Evolutionary conservation across 2,797 vertebrate species (phyloP), one percentile per base, ranked within the genome.

Genomic region (Crenichthys baileyi): DNA sequence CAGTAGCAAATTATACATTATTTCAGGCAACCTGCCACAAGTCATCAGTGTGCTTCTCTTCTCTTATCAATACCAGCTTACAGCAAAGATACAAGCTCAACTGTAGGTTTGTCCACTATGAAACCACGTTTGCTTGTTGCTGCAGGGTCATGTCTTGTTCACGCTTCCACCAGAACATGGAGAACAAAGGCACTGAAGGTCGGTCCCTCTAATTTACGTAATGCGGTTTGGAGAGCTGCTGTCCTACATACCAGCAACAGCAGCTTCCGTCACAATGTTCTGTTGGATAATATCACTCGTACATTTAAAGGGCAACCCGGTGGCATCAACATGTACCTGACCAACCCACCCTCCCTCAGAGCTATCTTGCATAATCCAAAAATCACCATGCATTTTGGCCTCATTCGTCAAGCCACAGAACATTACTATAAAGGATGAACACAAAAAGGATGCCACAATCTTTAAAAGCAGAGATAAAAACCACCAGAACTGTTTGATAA

Each of bases 291-390:
- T 61, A 61, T 70, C 79, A 80, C 71, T 51, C 4, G 58, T 78
- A 67, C 13, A 24, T 77, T 80, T 53, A 41, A 80, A 70, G 85
- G 79, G 82, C 51, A 39, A 73, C 81, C 80, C 3, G 0, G 73
- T 70, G 67, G 85, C 84, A 78, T 80, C 73, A 74, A 81, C 84
- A 88, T 7, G 24, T 16, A 72, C 5, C 36, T 36, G 4, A 7
- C 2, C 9, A 4, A 29, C 22, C 1, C 80, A 83, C 84, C 76
- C 80, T n/a, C 71, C 65, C 70, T 29, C 31, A 70, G 81, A 56
- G 13, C 79, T 36, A 50, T 79, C 68, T 87, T 91, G 83, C 72
- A 71, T 87, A 90, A 90, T 56, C 76, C 72, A 72, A 79, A 44
- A 85, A 80, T 87, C 74, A 80, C 70, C 72, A 68, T 79, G 79